phyloP scores from a whole-genome alignment of 1,140 invertebrate species.

The Hirudo medicinalis region DNA sequence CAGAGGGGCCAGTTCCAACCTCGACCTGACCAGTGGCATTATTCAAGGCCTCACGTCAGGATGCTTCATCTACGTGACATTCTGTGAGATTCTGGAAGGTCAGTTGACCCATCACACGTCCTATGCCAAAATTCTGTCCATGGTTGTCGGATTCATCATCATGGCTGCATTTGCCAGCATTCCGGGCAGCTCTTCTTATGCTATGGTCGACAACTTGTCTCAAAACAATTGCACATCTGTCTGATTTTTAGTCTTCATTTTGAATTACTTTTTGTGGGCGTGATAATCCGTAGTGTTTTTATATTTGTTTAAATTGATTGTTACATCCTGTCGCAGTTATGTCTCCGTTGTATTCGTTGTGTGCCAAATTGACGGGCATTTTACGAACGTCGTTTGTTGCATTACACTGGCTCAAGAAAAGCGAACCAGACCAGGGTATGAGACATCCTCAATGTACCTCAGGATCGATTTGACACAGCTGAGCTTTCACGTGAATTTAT shows the following conservation, averaged over 20 bases:
- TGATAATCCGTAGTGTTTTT: no score
- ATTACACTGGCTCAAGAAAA: no score
- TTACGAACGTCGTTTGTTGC: no score
- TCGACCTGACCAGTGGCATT: constrained; percentile 43
- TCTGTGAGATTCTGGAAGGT: constrained; percentile 70
- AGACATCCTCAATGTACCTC: no score
- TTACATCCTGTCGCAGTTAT: no score
- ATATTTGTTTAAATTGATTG: no score
- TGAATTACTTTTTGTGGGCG: not conserved
- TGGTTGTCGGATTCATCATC: constrained; percentile 19
- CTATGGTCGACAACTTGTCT: not conserved
- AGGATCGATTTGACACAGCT: no score
- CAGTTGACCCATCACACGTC: constrained; percentile 32
- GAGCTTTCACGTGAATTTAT: no score
- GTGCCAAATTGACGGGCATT: no score
- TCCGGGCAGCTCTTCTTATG: constrained; percentile 23
- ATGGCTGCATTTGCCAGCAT: constrained; percentile 19
- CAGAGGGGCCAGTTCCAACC: constrained; percentile 10
- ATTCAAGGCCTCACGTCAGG: constrained; percentile 64
- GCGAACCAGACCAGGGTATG: no score
- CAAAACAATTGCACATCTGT: not conserved
- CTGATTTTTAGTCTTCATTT: not conserved
- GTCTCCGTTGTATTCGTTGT: no score
- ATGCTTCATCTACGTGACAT: constrained; percentile 78
- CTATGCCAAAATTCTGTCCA: constrained; percentile 15